A percentile compares a stretch with the other conserved stretches of the same genome.
These are phyloP conservation scores for Leptinotarsa juncta DNA, from an alignment of 2,888 invertebrate species.

Conservation along the genomic window DNA sequence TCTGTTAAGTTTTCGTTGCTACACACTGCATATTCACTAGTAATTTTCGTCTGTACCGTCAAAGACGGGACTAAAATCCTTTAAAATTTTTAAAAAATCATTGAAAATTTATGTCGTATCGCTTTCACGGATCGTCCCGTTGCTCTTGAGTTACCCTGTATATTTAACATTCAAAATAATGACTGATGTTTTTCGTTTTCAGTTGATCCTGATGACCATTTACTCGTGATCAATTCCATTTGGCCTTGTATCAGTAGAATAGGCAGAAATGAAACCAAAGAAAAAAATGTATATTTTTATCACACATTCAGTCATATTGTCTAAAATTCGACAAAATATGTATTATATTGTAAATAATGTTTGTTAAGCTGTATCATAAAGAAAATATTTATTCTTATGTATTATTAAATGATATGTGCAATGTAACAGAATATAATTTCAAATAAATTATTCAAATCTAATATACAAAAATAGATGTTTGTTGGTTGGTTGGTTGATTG, in stretches of 20 bases:
- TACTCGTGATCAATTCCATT: slow-evolving; percentile 66
- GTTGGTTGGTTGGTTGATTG: no score
- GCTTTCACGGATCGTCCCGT: no score
- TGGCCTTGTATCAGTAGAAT: slow-evolving; percentile 1
- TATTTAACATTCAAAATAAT: no score
- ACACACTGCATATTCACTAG: no score
- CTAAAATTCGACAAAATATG: background rate
- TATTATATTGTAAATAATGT: slow-evolving; percentile 17
- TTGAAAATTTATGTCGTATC: no score
- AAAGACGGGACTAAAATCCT: no score
- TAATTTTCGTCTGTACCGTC: no score
- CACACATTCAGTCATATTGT: slow-evolving; percentile 40
- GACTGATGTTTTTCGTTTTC: slow-evolving; percentile 49
- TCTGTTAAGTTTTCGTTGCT: no score
- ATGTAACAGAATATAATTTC: slow-evolving; percentile 25
- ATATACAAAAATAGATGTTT: no score
- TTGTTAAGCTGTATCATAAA: slow-evolving; percentile 21
- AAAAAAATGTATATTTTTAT: slow-evolving; percentile 32
- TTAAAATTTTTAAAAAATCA: no score
- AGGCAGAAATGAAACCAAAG: slow-evolving; percentile 49
- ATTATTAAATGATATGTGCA: slow-evolving; percentile 23
- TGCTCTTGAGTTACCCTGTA: no score
- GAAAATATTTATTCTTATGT: slow-evolving; percentile 28
- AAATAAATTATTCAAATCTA: background rate
- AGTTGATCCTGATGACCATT: slow-evolving; percentile 74